Percentiles rank a stretch among this genome's conserved stretches.
These are phyloP conservation scores for Musca domestica DNA, from an alignment of 1,140 invertebrate species.

Conservation along the genomic window DNA sequence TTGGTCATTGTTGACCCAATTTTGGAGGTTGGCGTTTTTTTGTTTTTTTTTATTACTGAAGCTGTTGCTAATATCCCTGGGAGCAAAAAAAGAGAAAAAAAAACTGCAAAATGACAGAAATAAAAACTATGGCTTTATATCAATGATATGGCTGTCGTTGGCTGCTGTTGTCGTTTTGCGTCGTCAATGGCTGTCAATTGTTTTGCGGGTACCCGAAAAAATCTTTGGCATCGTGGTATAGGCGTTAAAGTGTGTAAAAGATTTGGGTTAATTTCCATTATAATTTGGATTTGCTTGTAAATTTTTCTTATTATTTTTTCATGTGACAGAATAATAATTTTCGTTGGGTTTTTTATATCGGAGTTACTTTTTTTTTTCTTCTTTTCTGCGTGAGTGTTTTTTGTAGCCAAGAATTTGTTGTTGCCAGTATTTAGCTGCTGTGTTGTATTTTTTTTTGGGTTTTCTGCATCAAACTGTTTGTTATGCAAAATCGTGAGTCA, in stretches of 20 bases:
- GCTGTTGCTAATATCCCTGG: too few species aligned
- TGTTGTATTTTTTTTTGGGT: background rate
- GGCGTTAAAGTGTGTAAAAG: background rate
- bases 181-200: background rate
- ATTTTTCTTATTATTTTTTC: slow-evolving; percentile 8
- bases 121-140: slow-evolving; percentile 5
- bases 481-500: slow-evolving; percentile 42
- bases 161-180: background rate
- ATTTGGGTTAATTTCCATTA: slow-evolving; percentile 12
- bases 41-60: too few species aligned
- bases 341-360: background rate
- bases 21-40: background rate
- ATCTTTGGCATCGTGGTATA: too few species aligned
- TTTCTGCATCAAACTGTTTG: background rate
- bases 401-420: background rate
- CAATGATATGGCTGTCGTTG: background rate
- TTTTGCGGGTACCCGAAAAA: too few species aligned
- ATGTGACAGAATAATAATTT: background rate
- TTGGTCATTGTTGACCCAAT: slow-evolving; percentile 23
- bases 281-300: background rate
- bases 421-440: background rate
- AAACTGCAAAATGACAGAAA: background rate
- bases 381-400: background rate
- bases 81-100: background rate
- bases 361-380: background rate